phyloP scores from a whole-genome alignment of 2,888 invertebrate genomes.

The Xestoiulus laeticollis region DNA sequence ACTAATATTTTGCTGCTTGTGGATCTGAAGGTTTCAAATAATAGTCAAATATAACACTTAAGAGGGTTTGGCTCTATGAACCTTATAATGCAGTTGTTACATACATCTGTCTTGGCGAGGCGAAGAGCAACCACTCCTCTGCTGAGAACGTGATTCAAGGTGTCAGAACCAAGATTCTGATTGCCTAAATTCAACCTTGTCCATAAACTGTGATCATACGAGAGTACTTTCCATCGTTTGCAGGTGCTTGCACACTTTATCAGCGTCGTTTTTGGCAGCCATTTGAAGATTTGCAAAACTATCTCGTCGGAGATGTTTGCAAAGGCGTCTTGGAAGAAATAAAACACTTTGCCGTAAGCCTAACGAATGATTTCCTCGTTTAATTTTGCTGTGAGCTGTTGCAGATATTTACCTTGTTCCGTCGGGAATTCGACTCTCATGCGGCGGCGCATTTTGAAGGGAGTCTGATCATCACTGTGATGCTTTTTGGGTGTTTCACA shows the following conservation, averaged over 20 bases:
- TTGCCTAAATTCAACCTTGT: conserved; percentile 79
- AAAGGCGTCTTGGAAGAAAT: conserved; percentile 73
- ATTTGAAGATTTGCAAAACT: conserved; percentile 78
- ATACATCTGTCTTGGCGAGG: conserved; percentile 81
- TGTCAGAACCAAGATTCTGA: conserved; percentile 73
- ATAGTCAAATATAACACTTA: background rate
- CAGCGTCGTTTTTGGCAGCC: conserved; percentile 81
- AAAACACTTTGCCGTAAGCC: background rate
- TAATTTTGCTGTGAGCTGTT: background rate
- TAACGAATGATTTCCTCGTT: background rate
- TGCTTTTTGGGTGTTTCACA: background rate
- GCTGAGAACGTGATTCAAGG: conserved; percentile 77
- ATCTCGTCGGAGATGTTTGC: conserved; percentile 84
- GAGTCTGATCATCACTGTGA: background rate
- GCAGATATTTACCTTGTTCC: background rate
- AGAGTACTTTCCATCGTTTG: conserved; percentile 78
- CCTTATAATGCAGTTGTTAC: background rate
- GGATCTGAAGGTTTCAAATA: background rate
- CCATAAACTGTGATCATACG: conserved; percentile 86
- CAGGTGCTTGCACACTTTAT: conserved; percentile 78
- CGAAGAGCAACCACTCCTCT: conserved; percentile 81
- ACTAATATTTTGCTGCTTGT: background rate
- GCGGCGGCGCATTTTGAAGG: background rate
- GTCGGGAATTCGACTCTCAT: background rate
- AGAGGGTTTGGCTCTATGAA: background rate